Base-by-base conservation (phyloP, 2,888 invertebrate species). In the Merodon equestris region DNA sequence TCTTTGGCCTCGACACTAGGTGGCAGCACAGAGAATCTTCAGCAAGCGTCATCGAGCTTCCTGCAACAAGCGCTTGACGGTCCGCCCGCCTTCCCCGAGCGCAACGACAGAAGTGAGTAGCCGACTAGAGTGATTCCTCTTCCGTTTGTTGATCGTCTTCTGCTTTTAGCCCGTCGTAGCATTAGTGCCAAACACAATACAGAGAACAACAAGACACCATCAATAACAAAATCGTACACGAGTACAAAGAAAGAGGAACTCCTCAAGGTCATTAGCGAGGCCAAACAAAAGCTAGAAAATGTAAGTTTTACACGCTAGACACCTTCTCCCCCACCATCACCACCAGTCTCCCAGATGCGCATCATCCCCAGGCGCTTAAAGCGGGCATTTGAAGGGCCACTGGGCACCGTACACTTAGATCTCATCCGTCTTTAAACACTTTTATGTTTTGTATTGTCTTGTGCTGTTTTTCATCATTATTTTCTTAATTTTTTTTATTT, bases 271-370 rank as follows among this genome's bases (percentile, higher is more conserved):
- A 93, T 95, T 83, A 93, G 95, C 85, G 96, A 96, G 89, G 96
- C 96, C 0, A 92, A 95, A 85, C 91, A 93, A 82, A 96, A 96
- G 88, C 89, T 97, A 79, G 96, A 96, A 90, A 96, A 93, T 87
- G 97, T 97, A 88, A 93, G 94, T 91, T 54, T 1, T 7, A 27
- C 7, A 27, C 27, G 7, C 27, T 27, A 27, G 3, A 2, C 54
- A 36, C 13, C 19, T 13, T 15, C 13, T 34, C 7, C 27, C 27
- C 2, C 27, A 27, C 27, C 27, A 27, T 27, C n/a, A 27, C 27
- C 7, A 27, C 27, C 27, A 27, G 27, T 27, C 27, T 13, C 27
- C 44, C 27, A 67, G 72, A 72, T 54, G 73, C 60, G 42, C 60
- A 36, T 48, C 47, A 47, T 54, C 51, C 14, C 13, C 18, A 38